phyloP scores from a whole-genome alignment of 2,797 vertebrate species.

The Microcaecilia unicolor region DNA sequence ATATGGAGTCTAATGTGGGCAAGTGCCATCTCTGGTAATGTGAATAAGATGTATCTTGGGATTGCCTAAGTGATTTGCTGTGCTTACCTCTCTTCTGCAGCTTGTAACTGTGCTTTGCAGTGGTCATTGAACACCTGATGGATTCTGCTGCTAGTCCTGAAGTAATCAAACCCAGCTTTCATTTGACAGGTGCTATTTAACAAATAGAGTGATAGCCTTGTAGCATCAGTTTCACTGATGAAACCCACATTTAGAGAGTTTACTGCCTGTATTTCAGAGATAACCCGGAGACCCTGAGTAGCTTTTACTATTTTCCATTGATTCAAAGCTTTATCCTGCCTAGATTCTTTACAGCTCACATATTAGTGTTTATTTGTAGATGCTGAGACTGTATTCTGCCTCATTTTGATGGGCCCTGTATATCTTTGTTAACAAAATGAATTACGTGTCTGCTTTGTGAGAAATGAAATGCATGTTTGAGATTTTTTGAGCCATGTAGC shows the following conservation, averaged over 20 bases:
- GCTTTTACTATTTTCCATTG: constrained; percentile 3
- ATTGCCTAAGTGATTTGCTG: no score
- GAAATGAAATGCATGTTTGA: no score
- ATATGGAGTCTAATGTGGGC: no score
- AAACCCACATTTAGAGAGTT: neutral
- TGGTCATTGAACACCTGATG: constrained; percentile 35
- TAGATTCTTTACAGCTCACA: neutral
- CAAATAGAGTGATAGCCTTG: constrained; percentile 19
- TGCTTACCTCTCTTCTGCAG: constrained; percentile 11
- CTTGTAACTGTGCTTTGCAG: constrained; percentile 18
- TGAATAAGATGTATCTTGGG: no score
- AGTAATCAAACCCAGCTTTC: constrained; percentile 24
- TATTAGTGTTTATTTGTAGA: no score
- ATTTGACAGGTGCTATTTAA: constrained; percentile 37
- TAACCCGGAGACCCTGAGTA: constrained; percentile 13
- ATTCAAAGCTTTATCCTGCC: constrained; percentile 5
- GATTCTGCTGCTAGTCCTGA: constrained; percentile 26
- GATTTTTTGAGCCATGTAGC: no score
- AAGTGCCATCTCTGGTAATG: no score
- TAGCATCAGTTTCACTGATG: constrained; percentile 6
- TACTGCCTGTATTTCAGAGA: neutral
- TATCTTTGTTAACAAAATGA: no score
- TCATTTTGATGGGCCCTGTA: no score
- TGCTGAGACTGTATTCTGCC: no score
- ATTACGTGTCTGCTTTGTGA: no score